Percentiles rank a stretch among this genome's conserved stretches.
phyloP scores from a whole-genome alignment of 2,113 vertebrate genomes.

The Burhinus bistriatus region DNA sequence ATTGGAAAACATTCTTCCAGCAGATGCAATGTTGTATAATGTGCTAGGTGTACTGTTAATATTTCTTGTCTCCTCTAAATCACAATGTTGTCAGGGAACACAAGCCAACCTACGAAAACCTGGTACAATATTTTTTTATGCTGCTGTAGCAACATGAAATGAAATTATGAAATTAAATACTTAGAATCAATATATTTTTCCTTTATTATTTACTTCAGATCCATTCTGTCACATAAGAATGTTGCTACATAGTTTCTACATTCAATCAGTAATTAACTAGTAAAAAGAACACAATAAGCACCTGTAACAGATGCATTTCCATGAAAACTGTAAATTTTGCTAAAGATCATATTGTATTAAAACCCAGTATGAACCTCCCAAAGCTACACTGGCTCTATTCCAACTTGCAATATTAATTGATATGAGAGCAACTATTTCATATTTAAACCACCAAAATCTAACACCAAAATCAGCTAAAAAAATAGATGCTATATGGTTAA shows the following conservation, averaged over 20 bases:
- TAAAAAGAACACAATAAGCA: neutral
- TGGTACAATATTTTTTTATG: neutral
- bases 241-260: neutral
- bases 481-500: neutral
- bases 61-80: neutral
- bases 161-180: neutral
- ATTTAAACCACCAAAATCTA: neutral
- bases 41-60: neutral
- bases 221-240: neutral
- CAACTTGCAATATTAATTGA: neutral
- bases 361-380: neutral
- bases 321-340: neutral
- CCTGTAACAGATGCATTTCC: neutral
- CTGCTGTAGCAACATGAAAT: neutral
- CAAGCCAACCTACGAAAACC: neutral
- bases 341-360: neutral
- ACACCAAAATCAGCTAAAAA: neutral
- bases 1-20: neutral
- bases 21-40: neutral
- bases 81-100: neutral
- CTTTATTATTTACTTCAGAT: neutral
- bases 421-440: neutral
- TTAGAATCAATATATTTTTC: neutral
- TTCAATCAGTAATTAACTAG: neutral
- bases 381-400: neutral